Evolutionary conservation across 2,113 vertebrate genomes (phyloP), one percentile per base, ranked within the genome.

Genomic region (Lepisosteus oculatus): DNA sequence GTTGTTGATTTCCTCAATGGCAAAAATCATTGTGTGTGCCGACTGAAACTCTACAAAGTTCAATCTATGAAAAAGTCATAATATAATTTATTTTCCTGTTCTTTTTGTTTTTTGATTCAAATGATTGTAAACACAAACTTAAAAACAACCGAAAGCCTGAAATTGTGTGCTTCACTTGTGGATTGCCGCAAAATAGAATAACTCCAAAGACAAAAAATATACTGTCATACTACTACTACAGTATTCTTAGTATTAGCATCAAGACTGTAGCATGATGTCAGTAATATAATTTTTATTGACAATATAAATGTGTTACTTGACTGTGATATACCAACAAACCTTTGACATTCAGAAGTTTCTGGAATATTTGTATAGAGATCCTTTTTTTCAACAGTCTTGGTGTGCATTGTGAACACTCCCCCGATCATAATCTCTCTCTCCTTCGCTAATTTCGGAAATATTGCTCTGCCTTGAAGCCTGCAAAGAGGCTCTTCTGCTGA

Each of bases 1-100:
- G n/a, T 66, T 64, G 11, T 72, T 72, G 14, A 72, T 72, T 55
- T 72, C 71, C 14, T 72, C 63, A 56, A 72, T 72, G 8, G 71
- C 71, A 29, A 72, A 66, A 14, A 72, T 72, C 71, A 72, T 72
- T 3, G 57, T 54, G 13, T 69, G 61, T 15, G 64, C 51, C 14
- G 45, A 72, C 13, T 55, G 71, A 45, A 72, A 72, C 13, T 55
- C 62, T 59, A 54, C 43, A 14, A 66, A n/a, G 14, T 59, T 13
- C 14, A 59, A n/a, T 5, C 57, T 59, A 59, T 13, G 3, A 11
- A n/a, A 59, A 59, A 11, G 12, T 13, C 5, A 59, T 13, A 9
- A 51, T 51, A 51, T 51, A 51, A 51, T 51, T 29, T 29, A 29
- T 29, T 29, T 29, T 29, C 29, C 29, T 1, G 29, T 29, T 29